Percentiles rank a stretch among this genome's conserved stretches.
Evolutionary conservation across 2,797 vertebrate genomes (phyloP).

Genomic region (Discoglossus pictus): DNA sequence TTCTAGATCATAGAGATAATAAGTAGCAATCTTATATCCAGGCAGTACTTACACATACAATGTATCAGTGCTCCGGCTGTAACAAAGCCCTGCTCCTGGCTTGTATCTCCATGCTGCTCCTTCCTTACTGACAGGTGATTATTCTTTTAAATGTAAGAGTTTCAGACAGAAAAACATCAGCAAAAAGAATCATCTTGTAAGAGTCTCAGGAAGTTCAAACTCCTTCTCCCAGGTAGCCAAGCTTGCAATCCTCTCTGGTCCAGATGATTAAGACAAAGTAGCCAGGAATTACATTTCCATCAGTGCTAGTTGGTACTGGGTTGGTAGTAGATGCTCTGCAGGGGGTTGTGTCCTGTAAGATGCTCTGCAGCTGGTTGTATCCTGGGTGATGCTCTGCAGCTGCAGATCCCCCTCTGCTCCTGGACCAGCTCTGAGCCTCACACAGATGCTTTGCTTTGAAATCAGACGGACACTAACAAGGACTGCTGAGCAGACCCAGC

Average conservation of each 20-base stretch:
- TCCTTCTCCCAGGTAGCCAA: slow-evolving; percentile 8
- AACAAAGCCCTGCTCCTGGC: background rate
- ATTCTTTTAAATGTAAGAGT: background rate
- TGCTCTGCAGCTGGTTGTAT: no score
- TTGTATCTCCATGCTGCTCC: slow-evolving; percentile 8
- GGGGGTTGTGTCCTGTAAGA: slow-evolving; percentile 2
- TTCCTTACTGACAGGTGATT: background rate
- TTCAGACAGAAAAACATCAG: background rate
- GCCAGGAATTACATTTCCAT: background rate
- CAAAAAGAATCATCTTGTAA: background rate
- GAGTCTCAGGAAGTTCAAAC: slow-evolving; percentile 8
- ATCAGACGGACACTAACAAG: slow-evolving; percentile 44
- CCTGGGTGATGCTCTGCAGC: slow-evolving; percentile 3
- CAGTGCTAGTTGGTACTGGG: slow-evolving; percentile 5
- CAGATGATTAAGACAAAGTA: slow-evolving; percentile 1
- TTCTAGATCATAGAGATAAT: no score
- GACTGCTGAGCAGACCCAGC: slow-evolving; percentile 25
- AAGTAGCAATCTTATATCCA: no score
- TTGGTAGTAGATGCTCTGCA: no score
- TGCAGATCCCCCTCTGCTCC: slow-evolving; percentile 27
- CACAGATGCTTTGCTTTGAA: slow-evolving; percentile 37
- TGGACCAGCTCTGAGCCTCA: slow-evolving; percentile 17
- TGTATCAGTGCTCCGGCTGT: slow-evolving; percentile 1
- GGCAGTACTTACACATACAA: slow-evolving; percentile 24
- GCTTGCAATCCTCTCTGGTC: background rate